Evolutionary conservation across 2,888 invertebrate genomes (phyloP), one percentile per base, ranked within the genome.

Genomic region (Plagodis dolabraria): DNA sequence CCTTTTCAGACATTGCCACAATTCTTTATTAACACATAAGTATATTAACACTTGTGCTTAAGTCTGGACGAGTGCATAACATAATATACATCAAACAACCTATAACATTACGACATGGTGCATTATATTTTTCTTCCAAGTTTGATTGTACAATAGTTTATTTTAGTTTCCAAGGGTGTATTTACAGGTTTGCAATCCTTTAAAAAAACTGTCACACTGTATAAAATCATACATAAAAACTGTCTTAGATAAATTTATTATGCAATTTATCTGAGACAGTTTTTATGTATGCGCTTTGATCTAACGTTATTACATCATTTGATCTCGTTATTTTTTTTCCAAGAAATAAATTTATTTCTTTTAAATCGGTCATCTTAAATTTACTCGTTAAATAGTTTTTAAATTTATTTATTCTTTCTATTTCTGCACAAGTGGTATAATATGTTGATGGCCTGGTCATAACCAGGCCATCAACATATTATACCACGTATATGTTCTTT

Each of bases 21-120:
- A n/a, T n/a, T n/a, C n/a, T n/a, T n/a, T n/a, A n/a, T n/a, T n/a
- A n/a, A n/a, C n/a, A n/a, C n/a, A n/a, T n/a, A n/a, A n/a, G n/a
- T n/a, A n/a, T n/a, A n/a, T n/a, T n/a, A n/a, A n/a, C n/a, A n/a
- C n/a, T n/a, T n/a, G n/a, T n/a, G n/a, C n/a, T n/a, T n/a, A n/a
- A n/a, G n/a, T n/a, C n/a, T n/a, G n/a, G n/a, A 38, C 43, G 4
- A 43, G 43, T 43, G n/a, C 43, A 43, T 11, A 43, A 43, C 43
- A 43, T 43, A 5, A 43, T 11, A 43, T 43, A 43, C 43, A 43
- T 43, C 7, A 43, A 43, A 12, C 43, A 43, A 43, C 43, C 40
- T 40, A 7, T 40, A 40, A 40, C 40, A 12, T 11, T 43, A 4
- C 43, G 12, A 11, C 43, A 43, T 5, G 43, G 43, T 11, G 43